phyloP scores from a whole-genome alignment of 2,113 vertebrate species.

The Pithys albifrons region DNA sequence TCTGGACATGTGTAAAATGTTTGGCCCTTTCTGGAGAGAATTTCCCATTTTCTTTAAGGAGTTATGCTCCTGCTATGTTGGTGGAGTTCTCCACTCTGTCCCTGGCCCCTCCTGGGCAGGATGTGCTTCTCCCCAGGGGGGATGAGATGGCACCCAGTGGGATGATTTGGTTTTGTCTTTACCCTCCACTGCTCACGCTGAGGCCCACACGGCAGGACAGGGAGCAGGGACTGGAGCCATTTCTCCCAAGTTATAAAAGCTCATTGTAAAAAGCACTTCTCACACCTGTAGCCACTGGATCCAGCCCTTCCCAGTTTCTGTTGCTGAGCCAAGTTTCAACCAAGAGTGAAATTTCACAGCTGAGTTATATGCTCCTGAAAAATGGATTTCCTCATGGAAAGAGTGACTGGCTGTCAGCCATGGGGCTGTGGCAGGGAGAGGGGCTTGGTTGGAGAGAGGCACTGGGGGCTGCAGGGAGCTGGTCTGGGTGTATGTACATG shows the following conservation, averaged over 20 bases:
- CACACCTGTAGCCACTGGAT: constrained; percentile 17
- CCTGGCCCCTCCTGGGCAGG: neutral
- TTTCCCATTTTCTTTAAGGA: neutral
- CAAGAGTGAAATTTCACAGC: constrained; percentile 36
- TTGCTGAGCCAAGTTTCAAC: constrained; percentile 45
- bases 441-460: neutral
- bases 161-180: neutral
- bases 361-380: constrained; percentile 25
- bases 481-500: neutral
- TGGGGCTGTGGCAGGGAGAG: neutral
- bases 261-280: constrained; percentile 6
- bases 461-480: neutral
- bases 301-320: neutral
- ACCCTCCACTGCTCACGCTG: neutral
- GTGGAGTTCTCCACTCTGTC: neutral
- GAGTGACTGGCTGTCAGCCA: neutral
- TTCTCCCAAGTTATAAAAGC: neutral
- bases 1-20: neutral
- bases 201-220: neutral
- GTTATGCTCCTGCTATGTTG: fast-evolving
- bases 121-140: neutral
- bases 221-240: neutral
- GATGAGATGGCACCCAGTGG: neutral
- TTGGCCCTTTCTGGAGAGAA: neutral
- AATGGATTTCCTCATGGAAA: constrained; percentile 65